Base-by-base conservation (phyloP, 92 coral and sea anemone species). In the Zoanthus sansibaricus region DNA sequence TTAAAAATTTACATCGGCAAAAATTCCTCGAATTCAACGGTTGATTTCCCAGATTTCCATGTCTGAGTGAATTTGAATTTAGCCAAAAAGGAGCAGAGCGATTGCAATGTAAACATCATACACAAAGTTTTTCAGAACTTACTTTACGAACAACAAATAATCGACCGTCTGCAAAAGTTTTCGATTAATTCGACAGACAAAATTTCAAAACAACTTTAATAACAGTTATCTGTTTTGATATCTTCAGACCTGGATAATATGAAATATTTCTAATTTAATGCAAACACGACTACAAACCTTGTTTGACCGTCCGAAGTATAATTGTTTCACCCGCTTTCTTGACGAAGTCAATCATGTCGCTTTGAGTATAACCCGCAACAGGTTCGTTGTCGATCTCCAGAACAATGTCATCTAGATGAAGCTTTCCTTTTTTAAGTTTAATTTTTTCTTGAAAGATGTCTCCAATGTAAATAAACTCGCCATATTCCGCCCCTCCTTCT, bases 401-500 rank as follows among this genome's bases (percentile, higher is more conserved):
- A 12, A 97, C 90, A 16, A 97, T 86, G 68, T 97, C 99, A 62
- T 93, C 95, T 6, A 82, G 90, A 32, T 90, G 94, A 31, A 97
- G 88, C 75, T 95, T 97, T 13, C 99, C 99, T 31, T 94, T 91
- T 78, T 93, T 97, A 88, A 92, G 89, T 80, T 89, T 90, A 51
- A 97, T 88, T 91, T 93, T 93, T 46, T 97, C 98, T 82, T 95
- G 98, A 46, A 86, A 95, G 79, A 97, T 88, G 78, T 92, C 98
- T 37, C 99, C 99, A 42, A 97, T 88, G 71, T 88, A 86, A 77
- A 92, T 91, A 80, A 97, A 97, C 58, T 97, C 98, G 66, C 98
- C 99, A 82, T 94, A 88, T 73, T 97, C 99, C 31, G 99, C 99
- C 70, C 99, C 99, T 31, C 99, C 99, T 56, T 91, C 99, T 61